Conservation (phyloP, 53 echinoderm and acorn worm species). For the Actinopyga echinites region DNA sequence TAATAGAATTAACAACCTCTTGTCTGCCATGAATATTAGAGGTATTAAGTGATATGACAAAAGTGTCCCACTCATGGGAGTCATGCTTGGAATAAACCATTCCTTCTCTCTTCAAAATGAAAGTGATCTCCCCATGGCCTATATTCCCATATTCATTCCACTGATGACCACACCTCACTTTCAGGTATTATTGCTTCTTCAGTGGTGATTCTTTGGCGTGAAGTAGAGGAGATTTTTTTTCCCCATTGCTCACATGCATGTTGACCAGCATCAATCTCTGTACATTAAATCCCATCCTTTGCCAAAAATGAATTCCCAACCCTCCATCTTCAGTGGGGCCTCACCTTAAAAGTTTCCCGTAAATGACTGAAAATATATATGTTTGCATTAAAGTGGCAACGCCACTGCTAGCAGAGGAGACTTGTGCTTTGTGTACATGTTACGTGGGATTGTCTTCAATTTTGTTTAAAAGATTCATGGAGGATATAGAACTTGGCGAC, state of each 20-base stretch:
- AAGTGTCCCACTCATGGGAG: too few species aligned
- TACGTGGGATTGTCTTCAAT: slow-evolving; percentile 36
- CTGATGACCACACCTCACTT: neutral
- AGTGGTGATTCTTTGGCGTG: slow-evolving; percentile 16
- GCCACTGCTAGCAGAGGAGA: slow-evolving; percentile 21
- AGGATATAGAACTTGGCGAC: slow-evolving; percentile 38
- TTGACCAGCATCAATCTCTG: slow-evolving; percentile 30
- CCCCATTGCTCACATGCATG: neutral
- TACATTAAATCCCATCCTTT: slow-evolving; percentile 36
- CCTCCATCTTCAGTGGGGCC: slow-evolving; percentile 29
- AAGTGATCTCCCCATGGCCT: too few species aligned
- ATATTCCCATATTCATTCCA: too few species aligned
- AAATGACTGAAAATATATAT: slow-evolving; percentile 39
- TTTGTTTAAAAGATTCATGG: slow-evolving; percentile 41
- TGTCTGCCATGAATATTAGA: too few species aligned
- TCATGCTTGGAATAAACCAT: too few species aligned
- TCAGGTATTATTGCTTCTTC: slow-evolving; percentile 28
- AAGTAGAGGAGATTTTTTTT: slow-evolving; percentile 3
- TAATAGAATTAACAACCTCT: too few species aligned
- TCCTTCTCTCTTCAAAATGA: too few species aligned
- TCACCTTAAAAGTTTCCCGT: slow-evolving; percentile 42
- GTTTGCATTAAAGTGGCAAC: slow-evolving; percentile 42
- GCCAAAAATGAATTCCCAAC: slow-evolving; percentile 19
- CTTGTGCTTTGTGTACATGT: slow-evolving; percentile 23
- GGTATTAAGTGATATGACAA: too few species aligned